Percentiles rank a stretch among this genome's conserved stretches.
phyloP scores from a whole-genome alignment of 2,888 invertebrate genomes.

The Euspilapteryx auroguttella region DNA sequence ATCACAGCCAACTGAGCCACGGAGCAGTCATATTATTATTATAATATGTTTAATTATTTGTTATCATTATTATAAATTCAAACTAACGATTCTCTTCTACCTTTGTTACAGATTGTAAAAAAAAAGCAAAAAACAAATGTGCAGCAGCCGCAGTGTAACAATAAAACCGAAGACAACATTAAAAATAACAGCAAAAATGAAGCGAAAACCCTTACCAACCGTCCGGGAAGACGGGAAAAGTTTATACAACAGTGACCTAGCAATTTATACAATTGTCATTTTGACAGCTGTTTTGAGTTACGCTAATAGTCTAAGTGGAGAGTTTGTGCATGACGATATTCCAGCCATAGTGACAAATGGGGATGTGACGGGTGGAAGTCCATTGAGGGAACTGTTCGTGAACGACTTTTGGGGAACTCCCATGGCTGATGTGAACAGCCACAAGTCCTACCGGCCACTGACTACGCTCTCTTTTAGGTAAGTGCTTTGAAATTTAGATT shows the following conservation, averaged over 20 bases:
- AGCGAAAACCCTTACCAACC: slow-evolving; percentile 38
- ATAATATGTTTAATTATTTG: too few relatives aligned
- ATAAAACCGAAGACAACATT: slow-evolving; percentile 19
- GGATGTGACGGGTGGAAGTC: slow-evolving; percentile 73
- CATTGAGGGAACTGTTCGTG: slow-evolving; percentile 65
- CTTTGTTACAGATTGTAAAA: slow-evolving; percentile 25
- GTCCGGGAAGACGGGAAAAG: slow-evolving; percentile 35
- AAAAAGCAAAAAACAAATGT: slow-evolving; percentile 24
- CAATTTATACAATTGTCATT: slow-evolving; percentile 65
- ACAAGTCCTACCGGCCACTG: slow-evolving; percentile 85
- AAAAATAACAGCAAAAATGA: slow-evolving; percentile 38
- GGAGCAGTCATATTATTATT: too few relatives aligned
- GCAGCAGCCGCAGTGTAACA: slow-evolving; percentile 45
- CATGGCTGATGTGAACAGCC: slow-evolving; percentile 78
- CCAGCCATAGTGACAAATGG: slow-evolving; percentile 81
- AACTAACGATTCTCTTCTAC: too few relatives aligned
- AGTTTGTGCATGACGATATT: slow-evolving; percentile 88
- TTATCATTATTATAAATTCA: too few relatives aligned
- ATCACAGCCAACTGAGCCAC: too few relatives aligned
- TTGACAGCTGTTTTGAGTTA: slow-evolving; percentile 72
- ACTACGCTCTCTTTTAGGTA: slow-evolving; percentile 85
- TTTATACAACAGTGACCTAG: slow-evolving; percentile 43
- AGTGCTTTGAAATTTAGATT: too few relatives aligned
- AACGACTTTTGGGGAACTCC: slow-evolving; percentile 90
- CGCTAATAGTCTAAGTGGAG: slow-evolving; percentile 74